These are phyloP conservation scores for Unio pictorum DNA, from an alignment of 2,888 invertebrate genomes.

Conservation along the genomic window DNA sequence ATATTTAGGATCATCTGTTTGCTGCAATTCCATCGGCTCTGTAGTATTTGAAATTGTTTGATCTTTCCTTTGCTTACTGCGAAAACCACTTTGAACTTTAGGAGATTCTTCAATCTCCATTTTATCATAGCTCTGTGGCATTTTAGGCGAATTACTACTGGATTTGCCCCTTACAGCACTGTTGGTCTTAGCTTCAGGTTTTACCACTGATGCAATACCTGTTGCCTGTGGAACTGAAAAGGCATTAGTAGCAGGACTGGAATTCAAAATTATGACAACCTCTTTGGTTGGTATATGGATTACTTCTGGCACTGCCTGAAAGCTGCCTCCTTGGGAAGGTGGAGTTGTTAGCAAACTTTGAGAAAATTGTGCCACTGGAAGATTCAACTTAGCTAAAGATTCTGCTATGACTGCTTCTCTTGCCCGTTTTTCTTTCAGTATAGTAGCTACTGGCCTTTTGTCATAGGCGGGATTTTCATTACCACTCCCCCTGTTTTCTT, in stretches of 20 bases:
- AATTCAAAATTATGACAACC: constrained; percentile 36
- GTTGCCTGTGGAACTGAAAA: background rate
- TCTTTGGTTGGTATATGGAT: constrained; percentile 20
- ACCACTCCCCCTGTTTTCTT: constrained; percentile 34
- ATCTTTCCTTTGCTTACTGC: too few relatives aligned
- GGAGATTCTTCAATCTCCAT: too few relatives aligned
- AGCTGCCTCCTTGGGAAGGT: background rate
- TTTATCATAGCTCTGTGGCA: too few relatives aligned
- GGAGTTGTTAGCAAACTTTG: constrained; percentile 1
- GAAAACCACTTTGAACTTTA: too few relatives aligned
- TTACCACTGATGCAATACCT: background rate
- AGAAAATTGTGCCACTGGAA: constrained; percentile 16
- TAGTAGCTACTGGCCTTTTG: constrained; percentile 54
- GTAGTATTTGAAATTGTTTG: too few relatives aligned
- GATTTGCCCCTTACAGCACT: background rate
- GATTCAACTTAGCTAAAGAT: constrained; percentile 37
- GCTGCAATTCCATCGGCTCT: too few relatives aligned
- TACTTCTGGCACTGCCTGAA: too few relatives aligned
- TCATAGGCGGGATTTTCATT: constrained; percentile 45
- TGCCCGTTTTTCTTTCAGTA: constrained; percentile 62
- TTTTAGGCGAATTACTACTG: too few relatives aligned
- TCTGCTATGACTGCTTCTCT: constrained; percentile 50
- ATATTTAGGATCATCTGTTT: constrained; percentile 16
- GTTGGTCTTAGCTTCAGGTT: background rate
- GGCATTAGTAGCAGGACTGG: background rate